Conservation (phyloP, 2,113 vertebrate species). For the Pterophyllum scalare region DNA sequence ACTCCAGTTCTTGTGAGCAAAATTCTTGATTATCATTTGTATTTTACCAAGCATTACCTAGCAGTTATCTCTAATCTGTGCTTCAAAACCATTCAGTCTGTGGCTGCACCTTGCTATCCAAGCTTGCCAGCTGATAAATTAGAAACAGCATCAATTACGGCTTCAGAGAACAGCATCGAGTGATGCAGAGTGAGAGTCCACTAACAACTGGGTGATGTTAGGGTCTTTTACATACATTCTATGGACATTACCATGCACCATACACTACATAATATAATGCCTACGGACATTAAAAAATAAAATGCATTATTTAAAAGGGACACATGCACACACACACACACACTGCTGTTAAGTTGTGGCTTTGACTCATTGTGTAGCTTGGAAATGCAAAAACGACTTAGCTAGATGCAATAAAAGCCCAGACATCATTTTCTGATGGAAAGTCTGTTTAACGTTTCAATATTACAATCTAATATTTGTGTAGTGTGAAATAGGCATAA, state of each 20-base stretch:
- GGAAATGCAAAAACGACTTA: neutral
- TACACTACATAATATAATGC: too few species aligned
- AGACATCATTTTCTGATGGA: neutral
- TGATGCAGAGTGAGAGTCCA: neutral
- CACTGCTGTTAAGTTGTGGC: neutral
- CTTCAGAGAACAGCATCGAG: neutral
- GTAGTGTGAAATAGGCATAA: neutral
- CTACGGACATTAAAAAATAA: neutral
- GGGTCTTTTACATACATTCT: neutral
- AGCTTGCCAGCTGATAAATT: neutral
- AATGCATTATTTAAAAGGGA: neutral
- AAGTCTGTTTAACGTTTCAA: neutral
- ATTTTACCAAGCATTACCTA: too few species aligned
- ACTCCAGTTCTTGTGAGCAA: too few species aligned
- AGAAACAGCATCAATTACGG: neutral
- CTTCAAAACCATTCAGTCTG: too few species aligned
- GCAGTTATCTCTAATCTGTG: too few species aligned
- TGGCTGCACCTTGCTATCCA: neutral
- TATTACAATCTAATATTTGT: neutral
- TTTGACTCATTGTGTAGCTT: neutral
- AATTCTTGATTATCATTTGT: too few species aligned
- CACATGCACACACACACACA: too few species aligned
- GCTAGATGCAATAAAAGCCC: neutral
- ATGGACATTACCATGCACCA: too few species aligned
- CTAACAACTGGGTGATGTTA: neutral